Conservation (phyloP, 1,140 invertebrate genomes). For the Streblospio benedicti region DNA sequence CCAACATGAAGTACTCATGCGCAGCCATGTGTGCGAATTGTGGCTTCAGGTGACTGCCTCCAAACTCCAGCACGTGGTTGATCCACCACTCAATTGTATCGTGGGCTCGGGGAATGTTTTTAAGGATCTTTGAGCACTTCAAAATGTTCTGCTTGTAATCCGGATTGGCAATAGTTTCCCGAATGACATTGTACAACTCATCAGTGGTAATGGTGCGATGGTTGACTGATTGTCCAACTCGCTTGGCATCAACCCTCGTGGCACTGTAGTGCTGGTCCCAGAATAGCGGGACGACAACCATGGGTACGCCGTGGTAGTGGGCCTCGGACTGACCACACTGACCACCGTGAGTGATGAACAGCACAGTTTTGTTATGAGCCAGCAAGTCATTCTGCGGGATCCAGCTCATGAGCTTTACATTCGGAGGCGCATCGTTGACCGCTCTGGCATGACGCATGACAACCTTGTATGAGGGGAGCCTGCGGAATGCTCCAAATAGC, state of each 20-base stretch:
- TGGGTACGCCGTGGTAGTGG: constrained; percentile 62
- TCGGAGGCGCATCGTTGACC: constrained; percentile 53
- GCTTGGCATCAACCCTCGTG: background rate
- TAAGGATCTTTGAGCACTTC: constrained; percentile 10
- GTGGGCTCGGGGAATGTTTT: background rate
- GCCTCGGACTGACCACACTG: constrained; percentile 65
- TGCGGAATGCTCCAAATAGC: constrained; percentile 46
- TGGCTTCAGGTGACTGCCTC: constrained; percentile 9
- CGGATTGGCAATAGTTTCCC: background rate
- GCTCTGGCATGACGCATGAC: constrained; percentile 47
- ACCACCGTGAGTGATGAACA: constrained; percentile 66
- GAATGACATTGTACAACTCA: constrained; percentile 3
- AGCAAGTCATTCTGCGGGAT: constrained; percentile 72
- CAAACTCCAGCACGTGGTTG: constrained; percentile 14
- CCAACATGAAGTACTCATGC: constrained; percentile 11
- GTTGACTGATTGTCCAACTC: constrained; percentile 1
- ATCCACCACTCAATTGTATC: constrained; percentile 6
- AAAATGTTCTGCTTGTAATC: constrained; percentile 41
- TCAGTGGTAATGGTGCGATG: background rate
- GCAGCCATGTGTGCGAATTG: background rate
- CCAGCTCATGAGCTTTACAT: constrained; percentile 66
- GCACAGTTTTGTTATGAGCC: constrained; percentile 48
- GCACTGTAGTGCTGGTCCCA: constrained; percentile 52
- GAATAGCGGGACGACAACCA: constrained; percentile 62
- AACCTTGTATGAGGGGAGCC: constrained; percentile 52